These are phyloP conservation scores for Athetis lepigone DNA, from an alignment of 2,888 invertebrate genomes.

Conservation along the genomic window DNA sequence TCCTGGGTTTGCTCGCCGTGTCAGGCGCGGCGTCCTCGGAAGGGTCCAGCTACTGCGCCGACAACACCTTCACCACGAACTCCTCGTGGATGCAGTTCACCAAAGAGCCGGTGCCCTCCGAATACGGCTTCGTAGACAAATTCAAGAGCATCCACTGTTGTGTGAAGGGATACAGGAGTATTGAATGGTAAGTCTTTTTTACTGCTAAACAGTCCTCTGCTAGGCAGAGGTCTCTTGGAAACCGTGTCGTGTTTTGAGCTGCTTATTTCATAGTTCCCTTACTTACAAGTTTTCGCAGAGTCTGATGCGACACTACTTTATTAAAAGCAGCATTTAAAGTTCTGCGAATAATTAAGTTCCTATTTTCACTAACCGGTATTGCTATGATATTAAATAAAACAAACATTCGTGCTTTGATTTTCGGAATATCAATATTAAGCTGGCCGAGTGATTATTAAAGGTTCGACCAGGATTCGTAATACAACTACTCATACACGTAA, in stretches of 20 bases:
- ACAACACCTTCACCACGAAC: slow-evolving; percentile 90
- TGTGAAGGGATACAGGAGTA: slow-evolving; percentile 94
- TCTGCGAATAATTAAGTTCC: slow-evolving; percentile 18
- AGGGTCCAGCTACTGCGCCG: slow-evolving; percentile 90
- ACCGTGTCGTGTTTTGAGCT: neutral
- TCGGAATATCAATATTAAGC: slow-evolving; percentile 2
- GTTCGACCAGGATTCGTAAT: neutral
- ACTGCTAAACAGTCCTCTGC: neutral
- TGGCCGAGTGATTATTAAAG: neutral
- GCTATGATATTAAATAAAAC: slow-evolving; percentile 18
- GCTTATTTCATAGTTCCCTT: neutral
- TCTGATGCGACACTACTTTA: no score
- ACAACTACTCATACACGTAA: no score
- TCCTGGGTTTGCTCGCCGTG: slow-evolving; percentile 73
- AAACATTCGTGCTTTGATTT: slow-evolving; percentile 8
- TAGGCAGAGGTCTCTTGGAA: neutral
- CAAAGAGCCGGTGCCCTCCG: slow-evolving; percentile 92
- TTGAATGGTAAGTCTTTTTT: slow-evolving; percentile 93
- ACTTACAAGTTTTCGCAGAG: neutral
- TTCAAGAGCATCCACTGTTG: slow-evolving; percentile 95
- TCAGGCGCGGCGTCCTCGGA: slow-evolving; percentile 69
- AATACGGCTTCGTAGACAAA: slow-evolving; percentile 92
- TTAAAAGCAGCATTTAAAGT: neutral
- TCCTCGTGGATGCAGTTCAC: slow-evolving; percentile 93
- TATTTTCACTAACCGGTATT: slow-evolving; percentile 8